A percentile compares a stretch with the other conserved stretches of the same genome.
phyloP scores from a whole-genome alignment of 2,888 invertebrate genomes.

The Helobdella robusta region DNA sequence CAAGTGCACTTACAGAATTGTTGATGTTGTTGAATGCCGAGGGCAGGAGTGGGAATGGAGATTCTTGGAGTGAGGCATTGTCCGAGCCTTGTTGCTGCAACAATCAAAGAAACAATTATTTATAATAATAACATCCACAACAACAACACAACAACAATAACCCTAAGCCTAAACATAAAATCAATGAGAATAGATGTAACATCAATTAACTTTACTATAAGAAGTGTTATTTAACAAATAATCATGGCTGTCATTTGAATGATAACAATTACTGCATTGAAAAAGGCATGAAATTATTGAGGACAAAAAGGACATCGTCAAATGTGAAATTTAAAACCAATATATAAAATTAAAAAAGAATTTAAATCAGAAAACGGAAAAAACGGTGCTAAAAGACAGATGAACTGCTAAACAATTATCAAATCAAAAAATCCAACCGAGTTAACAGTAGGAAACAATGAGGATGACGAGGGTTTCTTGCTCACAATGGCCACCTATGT shows the following conservation, averaged over 20 bases:
- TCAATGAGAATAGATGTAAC: no score
- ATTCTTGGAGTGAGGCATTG: slow-evolving; percentile 21
- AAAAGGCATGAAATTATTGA: no score
- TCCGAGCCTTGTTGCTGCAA: slow-evolving; percentile 14
- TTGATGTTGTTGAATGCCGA: slow-evolving; percentile 20
- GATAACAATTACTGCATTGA: no score
- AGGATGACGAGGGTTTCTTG: slow-evolving; percentile 21
- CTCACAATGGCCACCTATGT: slow-evolving; percentile 19
- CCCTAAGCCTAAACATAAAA: no score
- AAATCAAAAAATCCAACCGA: slow-evolving; percentile 8
- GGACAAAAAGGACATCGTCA: background rate
- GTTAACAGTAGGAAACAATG: slow-evolving; percentile 15
- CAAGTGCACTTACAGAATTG: slow-evolving; percentile 10
- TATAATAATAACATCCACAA: background rate
- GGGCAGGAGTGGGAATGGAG: slow-evolving; percentile 22
- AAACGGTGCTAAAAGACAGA: no score
- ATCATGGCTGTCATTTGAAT: no score
- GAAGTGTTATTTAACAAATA: no score
- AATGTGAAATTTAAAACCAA: slow-evolving; percentile 1
- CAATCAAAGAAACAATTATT: slow-evolving; percentile 1
- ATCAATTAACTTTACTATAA: no score
- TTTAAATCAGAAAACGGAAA: no score
- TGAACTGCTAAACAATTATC: no score
- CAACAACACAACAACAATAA: no score
- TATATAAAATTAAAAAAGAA: slow-evolving; percentile 10